Percentiles rank a stretch among this genome's conserved stretches.
Conservation (phyloP, 2,888 invertebrate genomes). For the Drosophila meridionalis region DNA sequence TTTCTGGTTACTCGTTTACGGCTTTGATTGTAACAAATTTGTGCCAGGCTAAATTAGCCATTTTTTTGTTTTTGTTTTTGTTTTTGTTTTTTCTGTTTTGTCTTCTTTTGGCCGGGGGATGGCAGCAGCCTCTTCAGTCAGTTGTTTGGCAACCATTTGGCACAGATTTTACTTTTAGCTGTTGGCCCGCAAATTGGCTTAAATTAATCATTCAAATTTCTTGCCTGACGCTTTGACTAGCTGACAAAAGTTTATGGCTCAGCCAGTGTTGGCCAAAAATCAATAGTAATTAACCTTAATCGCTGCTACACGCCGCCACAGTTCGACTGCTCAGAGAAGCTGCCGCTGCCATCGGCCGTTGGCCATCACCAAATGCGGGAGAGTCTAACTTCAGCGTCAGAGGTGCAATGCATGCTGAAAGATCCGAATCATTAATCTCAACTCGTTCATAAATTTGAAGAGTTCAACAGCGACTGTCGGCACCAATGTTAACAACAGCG, state of each 20-base stretch:
- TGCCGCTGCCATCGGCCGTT: slow-evolving; percentile 41
- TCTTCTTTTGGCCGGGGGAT: not conserved
- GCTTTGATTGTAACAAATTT: slow-evolving; percentile 77
- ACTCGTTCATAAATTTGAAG: not conserved
- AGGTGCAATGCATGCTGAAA: slow-evolving; percentile 10
- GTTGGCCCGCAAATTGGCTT: slow-evolving; percentile 58
- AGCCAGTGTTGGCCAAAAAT: slow-evolving; percentile 59
- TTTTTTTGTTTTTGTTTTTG: slow-evolving; percentile 40
- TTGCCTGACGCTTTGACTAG: slow-evolving; percentile 55
- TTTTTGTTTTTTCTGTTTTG: not conserved
- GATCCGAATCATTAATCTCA: slow-evolving; percentile 10
- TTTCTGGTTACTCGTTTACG: slow-evolving; percentile 62
- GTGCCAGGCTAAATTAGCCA: slow-evolving; percentile 71
- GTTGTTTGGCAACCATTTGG: slow-evolving; percentile 62
- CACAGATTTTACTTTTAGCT: slow-evolving; percentile 50
- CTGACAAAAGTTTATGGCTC: slow-evolving; percentile 55
- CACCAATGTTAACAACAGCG: not conserved
- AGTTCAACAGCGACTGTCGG: not conserved
- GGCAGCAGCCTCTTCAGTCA: slow-evolving; percentile 44
- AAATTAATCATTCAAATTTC: slow-evolving; percentile 72
- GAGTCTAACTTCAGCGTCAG: not conserved
- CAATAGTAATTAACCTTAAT: slow-evolving; percentile 77
- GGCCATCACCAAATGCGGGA: slow-evolving; percentile 21
- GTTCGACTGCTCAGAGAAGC: slow-evolving; percentile 26
- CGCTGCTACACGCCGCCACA: slow-evolving; percentile 35